Evolutionary conservation across 1,140 invertebrate genomes (phyloP).

Genomic region (Linepithema humile): DNA sequence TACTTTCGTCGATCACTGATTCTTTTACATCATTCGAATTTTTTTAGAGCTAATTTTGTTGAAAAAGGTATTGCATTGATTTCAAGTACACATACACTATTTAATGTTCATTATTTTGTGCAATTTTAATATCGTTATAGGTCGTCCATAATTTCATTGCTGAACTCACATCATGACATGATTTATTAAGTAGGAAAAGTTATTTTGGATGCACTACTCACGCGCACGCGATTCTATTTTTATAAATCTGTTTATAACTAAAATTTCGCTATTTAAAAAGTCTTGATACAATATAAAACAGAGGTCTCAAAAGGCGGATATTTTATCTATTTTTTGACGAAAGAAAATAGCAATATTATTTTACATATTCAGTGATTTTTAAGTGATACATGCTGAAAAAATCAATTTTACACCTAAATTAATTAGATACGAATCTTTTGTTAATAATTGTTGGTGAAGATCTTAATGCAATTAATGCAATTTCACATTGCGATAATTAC

Average conservation of each 20-base stretch:
- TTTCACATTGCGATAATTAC: slow-evolving; percentile 5
- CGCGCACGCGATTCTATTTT: not conserved
- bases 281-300: not conserved
- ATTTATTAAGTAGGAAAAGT: slow-evolving; percentile 12
- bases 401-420: not conserved
- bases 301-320: not conserved
- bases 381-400: not conserved
- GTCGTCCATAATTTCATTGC: not conserved
- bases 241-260: not conserved
- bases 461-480: slow-evolving; percentile 12
- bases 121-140: not conserved
- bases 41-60: no score
- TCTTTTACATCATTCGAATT: not conserved
- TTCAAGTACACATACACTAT: no score
- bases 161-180: not conserved
- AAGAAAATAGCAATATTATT: slow-evolving; percentile 1
- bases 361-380: not conserved
- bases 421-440: not conserved
- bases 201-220: not conserved
- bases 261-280: not conserved
- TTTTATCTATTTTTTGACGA: not conserved
- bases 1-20: not conserved
- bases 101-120: not conserved
- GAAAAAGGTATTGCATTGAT: no score
- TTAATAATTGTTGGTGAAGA: not conserved